A percentile compares a stretch with the other conserved stretches of the same genome.
phyloP scores from a whole-genome alignment of 1,140 invertebrate genomes.

The Fopius arisanus region DNA sequence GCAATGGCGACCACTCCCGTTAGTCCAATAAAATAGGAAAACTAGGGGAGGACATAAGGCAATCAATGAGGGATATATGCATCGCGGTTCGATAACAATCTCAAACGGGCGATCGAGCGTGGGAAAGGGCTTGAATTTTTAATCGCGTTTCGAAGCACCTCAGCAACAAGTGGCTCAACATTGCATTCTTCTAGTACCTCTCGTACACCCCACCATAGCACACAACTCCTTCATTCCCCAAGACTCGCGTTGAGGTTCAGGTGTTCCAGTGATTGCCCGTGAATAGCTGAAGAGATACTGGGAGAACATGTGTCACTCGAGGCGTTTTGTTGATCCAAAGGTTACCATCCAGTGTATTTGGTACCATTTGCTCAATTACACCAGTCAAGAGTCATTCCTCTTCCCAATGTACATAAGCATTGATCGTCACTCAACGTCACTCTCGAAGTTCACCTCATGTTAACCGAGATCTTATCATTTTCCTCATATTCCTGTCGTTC shows the following conservation, averaged over 20 bases:
- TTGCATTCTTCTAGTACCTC: constrained; percentile 33
- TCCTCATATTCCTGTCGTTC: background rate
- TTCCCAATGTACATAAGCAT: background rate
- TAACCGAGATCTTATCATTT: background rate
- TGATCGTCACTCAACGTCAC: background rate
- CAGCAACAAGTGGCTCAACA: constrained; percentile 39
- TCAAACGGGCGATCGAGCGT: constrained; percentile 36
- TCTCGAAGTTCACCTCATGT: background rate
- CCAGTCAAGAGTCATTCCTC: background rate
- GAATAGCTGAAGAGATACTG: background rate
- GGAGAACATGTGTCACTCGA: background rate
- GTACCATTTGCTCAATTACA: background rate
- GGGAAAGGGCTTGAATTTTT: constrained; percentile 41
- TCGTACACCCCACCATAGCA: constrained; percentile 8
- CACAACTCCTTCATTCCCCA: background rate
- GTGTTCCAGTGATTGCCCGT: background rate
- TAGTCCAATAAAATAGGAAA: constrained; percentile 1
- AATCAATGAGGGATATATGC: constrained; percentile 22
- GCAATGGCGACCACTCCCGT: background rate
- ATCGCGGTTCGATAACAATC: constrained; percentile 36
- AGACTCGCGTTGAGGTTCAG: background rate
- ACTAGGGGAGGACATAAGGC: background rate
- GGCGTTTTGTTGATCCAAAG: constrained; percentile 14
- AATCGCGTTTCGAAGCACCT: constrained; percentile 32
- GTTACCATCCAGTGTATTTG: constrained; percentile 11